Percentiles rank a stretch among this genome's conserved stretches.
Evolutionary conservation across 2,113 vertebrate species (phyloP).

Genomic region (Gnathonemus longibarbis): DNA sequence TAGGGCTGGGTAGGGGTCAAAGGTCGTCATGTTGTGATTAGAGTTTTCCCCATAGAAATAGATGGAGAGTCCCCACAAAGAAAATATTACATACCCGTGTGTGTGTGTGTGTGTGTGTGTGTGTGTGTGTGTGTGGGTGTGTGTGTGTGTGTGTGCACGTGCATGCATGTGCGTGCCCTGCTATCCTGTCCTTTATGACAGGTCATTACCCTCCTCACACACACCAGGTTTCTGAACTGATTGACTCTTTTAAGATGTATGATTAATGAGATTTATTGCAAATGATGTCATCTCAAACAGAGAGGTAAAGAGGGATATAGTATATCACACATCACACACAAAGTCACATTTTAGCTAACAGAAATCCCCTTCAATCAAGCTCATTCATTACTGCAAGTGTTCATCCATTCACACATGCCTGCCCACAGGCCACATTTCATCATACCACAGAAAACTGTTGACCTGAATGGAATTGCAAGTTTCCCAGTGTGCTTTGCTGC

Average conservation of each 20-base stretch:
- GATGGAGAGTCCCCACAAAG: no score
- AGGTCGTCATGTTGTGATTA: no score
- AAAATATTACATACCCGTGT: background rate
- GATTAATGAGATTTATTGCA: background rate
- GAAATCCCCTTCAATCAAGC: background rate
- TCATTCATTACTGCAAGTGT: background rate
- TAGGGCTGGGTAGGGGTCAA: no score
- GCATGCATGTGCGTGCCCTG: background rate
- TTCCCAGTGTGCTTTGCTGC: background rate
- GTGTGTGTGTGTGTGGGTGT: background rate
- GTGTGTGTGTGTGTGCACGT: no score
- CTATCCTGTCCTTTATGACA: background rate
- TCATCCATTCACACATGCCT: background rate
- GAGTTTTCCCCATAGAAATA: no score
- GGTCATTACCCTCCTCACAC: background rate
- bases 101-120: background rate
- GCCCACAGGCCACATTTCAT: background rate
- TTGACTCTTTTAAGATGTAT: background rate
- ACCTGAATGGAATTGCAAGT: background rate
- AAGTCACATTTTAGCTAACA: background rate
- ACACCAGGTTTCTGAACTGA: background rate
- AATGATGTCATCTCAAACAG: background rate
- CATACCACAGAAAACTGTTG: background rate
- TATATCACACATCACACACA: background rate
- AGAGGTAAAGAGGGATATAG: background rate